phyloP scores from a whole-genome alignment of 92 coral and sea anemone species.

The Anthopleura xanthogrammica region DNA sequence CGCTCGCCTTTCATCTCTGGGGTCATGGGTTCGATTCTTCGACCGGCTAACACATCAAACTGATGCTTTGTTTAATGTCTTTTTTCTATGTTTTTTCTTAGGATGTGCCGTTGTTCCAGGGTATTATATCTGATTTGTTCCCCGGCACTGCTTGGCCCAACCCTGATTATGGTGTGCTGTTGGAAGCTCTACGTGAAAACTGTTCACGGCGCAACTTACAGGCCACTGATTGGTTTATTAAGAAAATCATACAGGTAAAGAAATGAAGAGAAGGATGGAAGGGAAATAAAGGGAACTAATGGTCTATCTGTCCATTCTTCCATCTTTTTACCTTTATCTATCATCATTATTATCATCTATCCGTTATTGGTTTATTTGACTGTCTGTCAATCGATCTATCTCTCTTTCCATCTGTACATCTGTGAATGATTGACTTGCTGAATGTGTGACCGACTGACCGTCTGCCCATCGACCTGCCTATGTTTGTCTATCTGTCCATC shows the following conservation, averaged over 20 bases:
- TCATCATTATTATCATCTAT: too few species aligned
- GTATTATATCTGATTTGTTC: conserved; percentile 94
- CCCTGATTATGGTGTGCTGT: conserved; percentile 93
- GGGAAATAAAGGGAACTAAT: neutral
- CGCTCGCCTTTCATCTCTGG: too few species aligned
- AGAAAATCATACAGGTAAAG: conserved; percentile 88
- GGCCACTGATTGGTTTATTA: conserved; percentile 91
- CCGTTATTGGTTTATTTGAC: too few species aligned
- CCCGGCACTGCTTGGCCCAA: conserved; percentile 99
- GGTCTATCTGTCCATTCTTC: neutral
- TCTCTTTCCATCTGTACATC: neutral
- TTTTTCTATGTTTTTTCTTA: conserved; percentile 18
- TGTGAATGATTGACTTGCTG: neutral
- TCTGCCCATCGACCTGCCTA: neutral
- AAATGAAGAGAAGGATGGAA: neutral
- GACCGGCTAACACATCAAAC: too few species aligned
- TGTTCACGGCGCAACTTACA: conserved; percentile 86
- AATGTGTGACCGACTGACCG: too few species aligned
- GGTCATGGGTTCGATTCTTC: too few species aligned
- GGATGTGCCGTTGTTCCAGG: conserved; percentile 98
- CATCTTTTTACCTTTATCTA: neutral
- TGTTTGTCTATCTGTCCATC: neutral
- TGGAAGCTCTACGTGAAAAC: conserved; percentile 86
- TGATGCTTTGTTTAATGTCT: neutral
- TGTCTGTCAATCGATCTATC: neutral